Evolutionary conservation across 2,113 vertebrate genomes (phyloP).

Genomic region (Mesitornis unicolor): DNA sequence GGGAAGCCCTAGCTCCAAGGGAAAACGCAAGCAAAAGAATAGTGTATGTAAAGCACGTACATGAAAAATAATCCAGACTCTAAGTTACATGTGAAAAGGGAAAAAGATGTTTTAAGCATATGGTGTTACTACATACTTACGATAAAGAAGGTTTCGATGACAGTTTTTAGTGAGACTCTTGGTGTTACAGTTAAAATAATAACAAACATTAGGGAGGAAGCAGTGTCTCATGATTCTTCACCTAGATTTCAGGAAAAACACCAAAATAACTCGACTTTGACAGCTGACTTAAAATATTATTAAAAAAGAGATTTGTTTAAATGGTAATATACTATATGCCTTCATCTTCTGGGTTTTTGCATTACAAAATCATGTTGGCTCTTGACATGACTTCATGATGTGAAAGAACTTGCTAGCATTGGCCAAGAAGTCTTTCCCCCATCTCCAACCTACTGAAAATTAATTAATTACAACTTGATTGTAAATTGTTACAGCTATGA

Average conservation of each 20-base stretch:
- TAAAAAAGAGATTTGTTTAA: neutral
- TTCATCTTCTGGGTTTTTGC: neutral
- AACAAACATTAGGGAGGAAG: neutral
- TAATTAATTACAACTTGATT: neutral
- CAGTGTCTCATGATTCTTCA: neutral
- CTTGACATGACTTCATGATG: neutral
- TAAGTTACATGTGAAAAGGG: neutral
- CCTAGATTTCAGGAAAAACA: neutral
- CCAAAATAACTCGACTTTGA: neutral
- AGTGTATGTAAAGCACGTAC: neutral
- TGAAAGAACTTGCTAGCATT: neutral
- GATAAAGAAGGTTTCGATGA: neutral
- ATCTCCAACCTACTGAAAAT: neutral
- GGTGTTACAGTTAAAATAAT: neutral
- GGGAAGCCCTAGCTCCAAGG: neutral
- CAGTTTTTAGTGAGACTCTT: neutral
- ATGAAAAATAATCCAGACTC: neutral
- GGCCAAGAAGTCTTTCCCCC: neutral
- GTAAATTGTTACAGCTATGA: neutral
- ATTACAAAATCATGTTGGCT: neutral
- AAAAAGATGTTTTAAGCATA: neutral
- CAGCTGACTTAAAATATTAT: neutral
- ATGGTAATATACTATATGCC: neutral
- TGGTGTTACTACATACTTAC: neutral
- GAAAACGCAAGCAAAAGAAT: neutral